Conservation (phyloP, 2,797 vertebrate genomes). For the Neostethus bicornis region DNA sequence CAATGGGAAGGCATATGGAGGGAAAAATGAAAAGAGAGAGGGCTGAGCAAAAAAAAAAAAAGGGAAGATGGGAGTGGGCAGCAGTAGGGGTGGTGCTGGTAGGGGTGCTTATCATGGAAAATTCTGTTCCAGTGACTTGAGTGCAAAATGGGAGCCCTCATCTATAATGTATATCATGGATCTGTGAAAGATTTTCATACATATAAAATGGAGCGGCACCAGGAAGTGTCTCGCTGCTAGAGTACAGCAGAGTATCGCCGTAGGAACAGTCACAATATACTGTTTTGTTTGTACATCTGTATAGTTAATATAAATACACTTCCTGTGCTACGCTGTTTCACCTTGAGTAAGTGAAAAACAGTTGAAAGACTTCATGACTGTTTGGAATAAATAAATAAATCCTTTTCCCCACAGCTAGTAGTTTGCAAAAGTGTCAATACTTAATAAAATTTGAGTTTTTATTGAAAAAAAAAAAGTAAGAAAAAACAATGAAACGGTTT, state of each 20-base stretch:
- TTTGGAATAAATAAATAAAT: constrained; percentile 74
- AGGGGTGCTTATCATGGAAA: constrained; percentile 67
- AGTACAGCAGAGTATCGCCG: constrained; percentile 50
- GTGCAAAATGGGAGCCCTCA: constrained; percentile 75
- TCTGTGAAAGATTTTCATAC: constrained; percentile 79
- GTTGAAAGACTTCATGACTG: constrained; percentile 68
- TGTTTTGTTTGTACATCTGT: constrained; percentile 73
- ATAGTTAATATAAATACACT: constrained; percentile 71
- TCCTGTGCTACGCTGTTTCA: constrained; percentile 51
- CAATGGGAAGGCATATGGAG: constrained; percentile 68
- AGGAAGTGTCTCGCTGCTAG: constrained; percentile 69
- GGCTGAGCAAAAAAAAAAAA: constrained; percentile 53
- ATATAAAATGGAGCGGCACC: constrained; percentile 76
- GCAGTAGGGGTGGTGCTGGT: constrained; percentile 28
- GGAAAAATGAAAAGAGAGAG: constrained; percentile 62
- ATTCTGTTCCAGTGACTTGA: constrained; percentile 75
- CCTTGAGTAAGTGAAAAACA: constrained; percentile 68
- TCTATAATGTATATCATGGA: constrained; percentile 81
- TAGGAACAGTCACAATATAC: constrained; percentile 75
- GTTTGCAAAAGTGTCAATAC: too few relatives aligned
- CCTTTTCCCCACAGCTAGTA: constrained; percentile 68
- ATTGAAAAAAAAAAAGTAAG: too few relatives aligned
- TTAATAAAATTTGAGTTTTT: too few relatives aligned
- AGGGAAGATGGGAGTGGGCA: constrained; percentile 50
- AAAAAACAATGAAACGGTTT: too few relatives aligned